Evolutionary conservation across 1,140 invertebrate species (phyloP).

Genomic region (Dreissena rostriformis): DNA sequence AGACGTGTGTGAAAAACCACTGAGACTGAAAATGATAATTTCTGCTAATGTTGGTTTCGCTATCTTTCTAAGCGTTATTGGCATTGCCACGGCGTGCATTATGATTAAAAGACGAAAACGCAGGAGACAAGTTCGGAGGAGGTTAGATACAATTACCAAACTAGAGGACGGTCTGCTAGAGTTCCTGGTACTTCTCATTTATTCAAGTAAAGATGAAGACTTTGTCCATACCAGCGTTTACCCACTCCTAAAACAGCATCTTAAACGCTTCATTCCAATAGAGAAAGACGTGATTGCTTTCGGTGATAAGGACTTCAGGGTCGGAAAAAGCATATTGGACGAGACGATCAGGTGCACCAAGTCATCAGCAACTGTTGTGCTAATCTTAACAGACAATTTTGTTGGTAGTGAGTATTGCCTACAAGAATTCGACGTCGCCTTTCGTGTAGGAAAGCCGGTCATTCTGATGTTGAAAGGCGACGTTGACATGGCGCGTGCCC

Average conservation of each 20-base stretch:
- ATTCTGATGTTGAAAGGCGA: constrained; percentile 20
- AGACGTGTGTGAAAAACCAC: too few relatives aligned
- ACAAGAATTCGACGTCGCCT: constrained; percentile 9
- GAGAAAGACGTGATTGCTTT: neutral
- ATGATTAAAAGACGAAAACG: too few relatives aligned
- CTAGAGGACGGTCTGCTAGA: too few relatives aligned
- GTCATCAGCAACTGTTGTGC: neutral
- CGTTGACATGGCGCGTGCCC: neutral
- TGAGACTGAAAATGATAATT: too few relatives aligned
- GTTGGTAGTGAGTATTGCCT: constrained; percentile 13
- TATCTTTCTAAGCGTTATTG: too few relatives aligned
- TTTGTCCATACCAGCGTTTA: neutral
- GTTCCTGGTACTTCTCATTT: too few relatives aligned
- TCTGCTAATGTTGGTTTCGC: too few relatives aligned
- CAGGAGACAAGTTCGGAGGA: too few relatives aligned
- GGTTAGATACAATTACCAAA: too few relatives aligned
- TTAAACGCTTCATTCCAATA: neutral
- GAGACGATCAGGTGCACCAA: neutral
- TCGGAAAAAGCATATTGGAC: neutral
- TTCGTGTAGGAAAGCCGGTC: neutral
- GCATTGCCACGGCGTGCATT: too few relatives aligned
- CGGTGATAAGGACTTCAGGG: neutral
- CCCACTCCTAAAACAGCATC: neutral
- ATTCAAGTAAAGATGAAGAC: constrained; percentile 2
- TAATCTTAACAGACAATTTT: constrained; percentile 3